Base-by-base conservation (phyloP, 2,888 invertebrate species). In the Carpatolechia fugitivella region DNA sequence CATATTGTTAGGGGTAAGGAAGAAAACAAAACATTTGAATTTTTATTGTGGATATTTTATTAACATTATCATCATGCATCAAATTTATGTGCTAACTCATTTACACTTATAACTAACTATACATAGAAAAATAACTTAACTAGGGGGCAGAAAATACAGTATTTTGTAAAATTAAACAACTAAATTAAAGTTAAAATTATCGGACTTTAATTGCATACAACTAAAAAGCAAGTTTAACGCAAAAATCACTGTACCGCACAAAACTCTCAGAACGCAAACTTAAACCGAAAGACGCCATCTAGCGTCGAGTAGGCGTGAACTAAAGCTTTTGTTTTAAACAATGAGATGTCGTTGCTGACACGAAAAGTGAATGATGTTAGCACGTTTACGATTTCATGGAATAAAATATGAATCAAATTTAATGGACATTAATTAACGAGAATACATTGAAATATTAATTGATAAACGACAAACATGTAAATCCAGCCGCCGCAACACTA, bases 61-160 rank as follows among this genome's bases (percentile, higher is more conserved):
- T 89, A 90, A 90, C 88, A 87, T 89, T 88, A 89, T 86, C 85
- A 89, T 90, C 89, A 90, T 90, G 89, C 89, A 89, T 90, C 88
- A 84, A 88, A 85, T 87, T 44, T 89, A 90, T 81, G 88, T 88
- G 84, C 88, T 89, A 87, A 84, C 76, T 86, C 86, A 89, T 89
- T 85, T 90, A 90, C 88, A 90, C 88, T 87, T 90, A 90, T 78
- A 84, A 88, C 89, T 90, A 90, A 78, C 89, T 90, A 89, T 90
- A 90, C 90, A 90, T 89, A 89, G 85, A 88, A 88, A 88, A 88
- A 88, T 87, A 89, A 89, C 89, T 88, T 87, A 89, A 86, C 85
- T 84, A 85, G 77, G 82, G 80, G 84, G 88, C 83, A 87, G 82
- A 88, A 85, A 90, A 86, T 88, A 89, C 88, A 87, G 72, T 88